Evolutionary conservation across 2,113 vertebrate genomes (phyloP), one percentile per base, ranked within the genome.

Genomic region (Zootoca vivipara): DNA sequence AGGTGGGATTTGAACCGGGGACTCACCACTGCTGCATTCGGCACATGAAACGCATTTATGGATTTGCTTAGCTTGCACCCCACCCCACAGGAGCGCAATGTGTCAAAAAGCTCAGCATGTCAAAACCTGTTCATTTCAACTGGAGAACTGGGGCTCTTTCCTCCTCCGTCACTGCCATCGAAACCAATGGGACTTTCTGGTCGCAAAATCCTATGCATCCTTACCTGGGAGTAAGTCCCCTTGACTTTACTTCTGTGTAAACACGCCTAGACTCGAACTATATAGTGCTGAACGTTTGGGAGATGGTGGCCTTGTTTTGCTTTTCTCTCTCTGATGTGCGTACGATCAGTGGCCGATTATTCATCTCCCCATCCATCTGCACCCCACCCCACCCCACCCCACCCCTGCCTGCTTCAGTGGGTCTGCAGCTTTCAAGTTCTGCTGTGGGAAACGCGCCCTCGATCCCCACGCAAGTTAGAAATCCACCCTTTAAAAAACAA

Each of bases 401-500:
- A 0, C 0, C 3, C 62, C 81, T 24, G 1, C 3, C 0, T 40
- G n/a, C 7, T 1, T 33, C 15, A n/a, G 15, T 87, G 92, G 77
- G 90, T 2, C 40, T 72, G 28, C 28, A 46, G 26, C 80, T 91
- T 30, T 90, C 75, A 83, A 65, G 65, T 5, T 86, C 82, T 75
- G 84, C 87, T 5, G 0, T 7, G 38, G 82, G 62, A 91, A 95
- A 89, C 28, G 33, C 18, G 46, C 1, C 69, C 65, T 22, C 72
- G 56, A 78, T 46, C 2, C 42, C 70, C 67, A 69, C 22, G 26
- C 72, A 40, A 69, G 78, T 79, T n/a, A 79, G 78, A 79, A 79
- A 79, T 52, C 5, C 6, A 56, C 65, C 86, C 91, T 40, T 30
- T 67, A 15, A 28, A 87, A 89, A 86, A 83, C 87, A 93, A 92